These are phyloP conservation scores for Hylyphantes graminicola DNA, from an alignment of 1,140 invertebrate genomes.

Conservation along the genomic window DNA sequence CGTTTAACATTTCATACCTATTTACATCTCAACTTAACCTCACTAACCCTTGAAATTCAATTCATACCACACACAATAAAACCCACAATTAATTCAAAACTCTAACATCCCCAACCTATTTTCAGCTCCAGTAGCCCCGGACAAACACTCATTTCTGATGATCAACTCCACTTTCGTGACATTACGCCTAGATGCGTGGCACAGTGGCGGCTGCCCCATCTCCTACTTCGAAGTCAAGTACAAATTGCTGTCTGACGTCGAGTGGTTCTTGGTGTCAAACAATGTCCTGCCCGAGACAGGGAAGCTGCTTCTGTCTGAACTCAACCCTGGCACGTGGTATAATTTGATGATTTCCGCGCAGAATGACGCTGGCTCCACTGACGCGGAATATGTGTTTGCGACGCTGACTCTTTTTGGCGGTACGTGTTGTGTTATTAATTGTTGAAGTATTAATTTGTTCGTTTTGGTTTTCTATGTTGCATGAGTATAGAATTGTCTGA, in stretches of 20 bases:
- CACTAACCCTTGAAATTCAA: neutral
- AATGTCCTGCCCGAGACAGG: constrained; percentile 80
- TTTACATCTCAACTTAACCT: too few relatives aligned
- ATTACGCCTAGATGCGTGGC: constrained; percentile 91
- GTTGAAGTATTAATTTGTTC: too few relatives aligned
- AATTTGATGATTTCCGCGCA: constrained; percentile 86
- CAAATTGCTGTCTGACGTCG: constrained; percentile 75
- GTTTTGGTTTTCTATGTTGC: too few relatives aligned
- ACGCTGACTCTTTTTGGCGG: constrained; percentile 74
- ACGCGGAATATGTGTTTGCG: constrained; percentile 83
- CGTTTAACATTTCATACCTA: neutral
- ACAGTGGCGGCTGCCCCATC: constrained; percentile 95
- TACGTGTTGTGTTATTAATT: too few relatives aligned
- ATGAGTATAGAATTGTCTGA: too few relatives aligned
- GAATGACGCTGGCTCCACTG: constrained; percentile 91
- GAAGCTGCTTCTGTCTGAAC: constrained; percentile 70
- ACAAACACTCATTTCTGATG: constrained; percentile 73
- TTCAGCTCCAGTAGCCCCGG: constrained; percentile 63
- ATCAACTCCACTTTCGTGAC: constrained; percentile 91
- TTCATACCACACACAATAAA: too few relatives aligned
- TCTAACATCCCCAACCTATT: neutral
- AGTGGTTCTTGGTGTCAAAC: constrained; percentile 94
- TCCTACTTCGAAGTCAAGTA: constrained; percentile 95
- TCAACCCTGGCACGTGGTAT: constrained; percentile 89
- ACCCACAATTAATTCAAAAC: neutral